Evolutionary conservation across 2,888 invertebrate species (phyloP).

Genomic region (Coelinius sp.): DNA sequence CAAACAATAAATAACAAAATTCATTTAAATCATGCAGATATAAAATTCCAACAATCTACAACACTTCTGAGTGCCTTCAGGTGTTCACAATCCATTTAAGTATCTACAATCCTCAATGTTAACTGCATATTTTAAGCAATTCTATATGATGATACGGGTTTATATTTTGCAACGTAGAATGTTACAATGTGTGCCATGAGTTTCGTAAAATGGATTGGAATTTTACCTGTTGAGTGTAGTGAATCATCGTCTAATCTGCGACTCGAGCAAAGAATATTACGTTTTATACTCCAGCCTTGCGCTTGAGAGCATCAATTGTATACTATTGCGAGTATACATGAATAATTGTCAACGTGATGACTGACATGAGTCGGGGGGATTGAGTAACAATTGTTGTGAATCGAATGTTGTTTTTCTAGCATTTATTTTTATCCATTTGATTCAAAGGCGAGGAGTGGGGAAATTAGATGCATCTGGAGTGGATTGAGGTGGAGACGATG

Average conservation of each 20-base stretch:
- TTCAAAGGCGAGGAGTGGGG: too few species aligned
- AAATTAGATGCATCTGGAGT: background rate
- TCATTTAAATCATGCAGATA: too few species aligned
- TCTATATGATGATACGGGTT: background rate
- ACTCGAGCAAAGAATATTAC: background rate
- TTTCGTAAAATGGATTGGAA: conserved; percentile 18
- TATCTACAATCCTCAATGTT: background rate
- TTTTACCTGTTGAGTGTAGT: conserved; percentile 10
- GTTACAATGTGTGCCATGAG: background rate
- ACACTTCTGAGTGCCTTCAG: too few species aligned
- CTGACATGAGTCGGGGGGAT: too few species aligned
- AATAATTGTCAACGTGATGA: background rate
- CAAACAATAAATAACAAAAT: too few species aligned
- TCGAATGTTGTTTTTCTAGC: too few species aligned
- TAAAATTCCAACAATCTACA: too few species aligned
- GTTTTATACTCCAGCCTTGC: conserved; percentile 3
- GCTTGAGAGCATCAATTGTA: background rate
- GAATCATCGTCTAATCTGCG: background rate
- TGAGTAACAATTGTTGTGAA: too few species aligned
- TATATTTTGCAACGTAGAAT: background rate
- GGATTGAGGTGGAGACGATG: background rate
- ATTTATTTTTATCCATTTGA: too few species aligned
- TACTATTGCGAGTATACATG: background rate
- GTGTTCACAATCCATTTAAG: too few species aligned
- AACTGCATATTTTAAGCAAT: background rate